Evolutionary conservation across 2,888 invertebrate species (phyloP), one percentile per base, ranked within the genome.

Genomic region (Phymatocera aterrima): DNA sequence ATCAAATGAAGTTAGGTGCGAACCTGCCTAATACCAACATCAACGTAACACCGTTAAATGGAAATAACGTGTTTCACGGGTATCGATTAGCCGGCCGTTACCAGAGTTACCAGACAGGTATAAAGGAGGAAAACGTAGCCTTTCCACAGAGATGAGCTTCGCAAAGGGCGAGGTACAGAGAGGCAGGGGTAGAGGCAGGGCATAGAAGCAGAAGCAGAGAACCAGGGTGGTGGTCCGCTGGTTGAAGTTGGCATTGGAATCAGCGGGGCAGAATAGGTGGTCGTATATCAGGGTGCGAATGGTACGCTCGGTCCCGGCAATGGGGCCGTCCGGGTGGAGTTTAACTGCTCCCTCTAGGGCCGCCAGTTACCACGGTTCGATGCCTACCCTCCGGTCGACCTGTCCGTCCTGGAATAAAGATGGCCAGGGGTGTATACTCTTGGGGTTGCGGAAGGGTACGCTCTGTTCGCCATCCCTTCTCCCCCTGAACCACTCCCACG

Each of bases 261-360:
- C 86, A 84, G 84, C 83, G 81, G 83, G 86, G 86, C 82, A 83
- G 84, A 83, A 84, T 86, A 86, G 84, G 83, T 75, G 75, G 84
- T 80, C 84, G 87, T 88, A 87, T 87, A 88, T 88, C 88, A 88
- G 87, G 85, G 83, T 85, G 85, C 84, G 83, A 86, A 86, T 82
- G 82, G 83, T 83, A 81, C 83, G 81, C 78, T 77, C 78, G 78
- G 81, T 78, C 57, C 40, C 75, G 40, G 72, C 72, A 10, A 48
- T 79, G 77, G 81, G 80, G 84, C 84, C 87, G 85, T 85, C 86
- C 86, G 86, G 88, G 87, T 88, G 86, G 84, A 85, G 88, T 89
- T 89, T 90, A 90, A 90, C 90, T 88, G 88, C 89, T 90, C 89
- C 90, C 90, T 86, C 87, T 88, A 87, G 90, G 85, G 88, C 87